A percentile compares a stretch with the other conserved stretches of the same genome.
Conservation (phyloP, 2,113 vertebrate species). For the Nothobranchius furzeri region DNA sequence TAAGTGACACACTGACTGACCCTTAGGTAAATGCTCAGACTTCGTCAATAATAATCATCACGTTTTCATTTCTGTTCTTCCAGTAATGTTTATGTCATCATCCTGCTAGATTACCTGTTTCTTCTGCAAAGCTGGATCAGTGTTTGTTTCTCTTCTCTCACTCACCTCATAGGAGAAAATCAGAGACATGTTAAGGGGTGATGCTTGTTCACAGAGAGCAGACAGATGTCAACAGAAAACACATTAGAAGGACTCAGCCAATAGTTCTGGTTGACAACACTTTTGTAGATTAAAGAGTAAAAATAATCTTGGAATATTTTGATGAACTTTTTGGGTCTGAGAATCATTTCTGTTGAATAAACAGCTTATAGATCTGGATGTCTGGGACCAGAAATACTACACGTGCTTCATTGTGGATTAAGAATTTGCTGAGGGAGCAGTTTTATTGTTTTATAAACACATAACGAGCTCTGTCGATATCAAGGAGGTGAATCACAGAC, state of each 20-base stretch:
- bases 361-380: no score
- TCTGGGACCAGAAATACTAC: no score
- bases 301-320: not conserved
- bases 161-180: slow-evolving; percentile 20
- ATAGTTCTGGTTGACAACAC: not conserved
- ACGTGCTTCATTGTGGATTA: no score
- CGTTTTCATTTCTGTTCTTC: not conserved
- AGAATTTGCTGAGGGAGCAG: no score
- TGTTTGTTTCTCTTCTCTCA: slow-evolving; percentile 11
- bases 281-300: not conserved
- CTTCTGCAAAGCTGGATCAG: slow-evolving; percentile 20
- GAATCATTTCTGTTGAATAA: no score
- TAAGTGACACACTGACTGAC: slow-evolving; percentile 59
- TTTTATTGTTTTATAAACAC: not conserved
- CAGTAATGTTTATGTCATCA: not conserved
- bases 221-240: not conserved
- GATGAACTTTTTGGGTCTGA: not conserved
- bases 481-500: not conserved
- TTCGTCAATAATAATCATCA: not conserved
- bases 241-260: no score
- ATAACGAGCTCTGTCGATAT: not conserved
- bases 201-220: not conserved
- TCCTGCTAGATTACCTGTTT: slow-evolving; percentile 16
- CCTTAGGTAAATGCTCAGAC: slow-evolving; percentile 8
- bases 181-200: slow-evolving; percentile 10